Percentiles rank a stretch among this genome's conserved stretches.
Evolutionary conservation across 2,888 invertebrate genomes (phyloP).

Genomic region (Tanytarsus gracilentus): DNA sequence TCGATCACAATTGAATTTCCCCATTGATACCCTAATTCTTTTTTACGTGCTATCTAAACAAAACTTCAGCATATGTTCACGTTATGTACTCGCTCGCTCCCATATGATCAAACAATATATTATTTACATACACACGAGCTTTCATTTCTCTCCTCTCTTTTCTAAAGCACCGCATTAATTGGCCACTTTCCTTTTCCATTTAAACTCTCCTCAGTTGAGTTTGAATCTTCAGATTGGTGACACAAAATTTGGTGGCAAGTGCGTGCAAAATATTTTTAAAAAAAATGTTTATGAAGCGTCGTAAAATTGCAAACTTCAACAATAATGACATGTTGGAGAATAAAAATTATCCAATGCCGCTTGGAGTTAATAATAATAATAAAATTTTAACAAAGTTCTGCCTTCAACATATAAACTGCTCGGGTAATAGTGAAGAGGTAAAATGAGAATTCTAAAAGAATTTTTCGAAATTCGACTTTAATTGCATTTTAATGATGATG

Average conservation of each 20-base stretch:
- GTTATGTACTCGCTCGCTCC: too few relatives aligned
- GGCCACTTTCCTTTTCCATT: too few relatives aligned
- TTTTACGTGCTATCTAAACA: too few relatives aligned
- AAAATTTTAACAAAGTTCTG: slow-evolving; percentile 22
- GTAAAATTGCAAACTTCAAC: slow-evolving; percentile 23
- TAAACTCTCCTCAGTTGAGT: neutral
- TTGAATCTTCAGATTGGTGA: neutral
- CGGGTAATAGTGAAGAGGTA: slow-evolving; percentile 29
- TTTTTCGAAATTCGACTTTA: neutral
- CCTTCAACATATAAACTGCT: slow-evolving; percentile 30
- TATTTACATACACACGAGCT: too few relatives aligned
- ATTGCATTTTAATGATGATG: slow-evolving; percentile 2
- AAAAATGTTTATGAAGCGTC: slow-evolving; percentile 27
- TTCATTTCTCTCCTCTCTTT: too few relatives aligned
- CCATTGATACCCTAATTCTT: too few relatives aligned
- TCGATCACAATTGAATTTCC: too few relatives aligned
- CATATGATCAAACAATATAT: too few relatives aligned
- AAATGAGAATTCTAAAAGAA: neutral
- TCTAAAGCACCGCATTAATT: too few relatives aligned
- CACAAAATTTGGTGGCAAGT: too few relatives aligned
- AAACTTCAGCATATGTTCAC: too few relatives aligned
- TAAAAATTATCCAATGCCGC: slow-evolving; percentile 25
- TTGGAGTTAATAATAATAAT: neutral
- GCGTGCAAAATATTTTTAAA: too few relatives aligned
- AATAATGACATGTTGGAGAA: slow-evolving; percentile 28